A percentile compares a stretch with the other conserved stretches of the same genome.
Evolutionary conservation across 2,113 vertebrate species (phyloP).

Genomic region (Ictalurus punctatus): DNA sequence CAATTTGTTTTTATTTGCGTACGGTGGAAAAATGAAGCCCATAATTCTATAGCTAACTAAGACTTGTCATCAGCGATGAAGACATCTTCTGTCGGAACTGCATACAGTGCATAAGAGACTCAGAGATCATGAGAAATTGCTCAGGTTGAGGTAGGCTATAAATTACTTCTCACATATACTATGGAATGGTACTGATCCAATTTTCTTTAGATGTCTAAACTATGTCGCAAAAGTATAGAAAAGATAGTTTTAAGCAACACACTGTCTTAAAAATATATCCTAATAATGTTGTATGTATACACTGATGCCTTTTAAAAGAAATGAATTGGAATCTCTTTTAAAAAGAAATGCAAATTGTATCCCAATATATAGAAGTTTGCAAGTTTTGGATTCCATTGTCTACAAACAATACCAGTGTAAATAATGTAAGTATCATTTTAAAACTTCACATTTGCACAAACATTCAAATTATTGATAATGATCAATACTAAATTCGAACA

Average conservation of each 20-base stretch:
- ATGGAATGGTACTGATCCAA: background rate
- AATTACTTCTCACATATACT: background rate
- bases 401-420: background rate
- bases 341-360: background rate
- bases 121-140: conserved; percentile 10
- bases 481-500: background rate
- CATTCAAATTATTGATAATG: background rate
- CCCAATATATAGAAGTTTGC: background rate
- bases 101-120: conserved; percentile 42
- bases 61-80: conserved; percentile 63
- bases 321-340: background rate
- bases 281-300: conserved; percentile 2
- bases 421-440: background rate
- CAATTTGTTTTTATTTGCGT: background rate
- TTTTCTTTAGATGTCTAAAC: background rate
- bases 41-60: conserved; percentile 47
- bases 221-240: background rate
- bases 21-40: conserved; percentile 50
- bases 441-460: background rate
- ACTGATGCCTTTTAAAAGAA: background rate
- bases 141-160: background rate
- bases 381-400: background rate
- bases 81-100: conserved; percentile 64
- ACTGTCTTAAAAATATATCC: background rate
- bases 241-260: background rate